Percentiles rank a stretch among this genome's conserved stretches.
These are phyloP conservation scores for Actinernus sp. DNA, from an alignment of 92 coral and sea anemone genomes.

Conservation along the genomic window DNA sequence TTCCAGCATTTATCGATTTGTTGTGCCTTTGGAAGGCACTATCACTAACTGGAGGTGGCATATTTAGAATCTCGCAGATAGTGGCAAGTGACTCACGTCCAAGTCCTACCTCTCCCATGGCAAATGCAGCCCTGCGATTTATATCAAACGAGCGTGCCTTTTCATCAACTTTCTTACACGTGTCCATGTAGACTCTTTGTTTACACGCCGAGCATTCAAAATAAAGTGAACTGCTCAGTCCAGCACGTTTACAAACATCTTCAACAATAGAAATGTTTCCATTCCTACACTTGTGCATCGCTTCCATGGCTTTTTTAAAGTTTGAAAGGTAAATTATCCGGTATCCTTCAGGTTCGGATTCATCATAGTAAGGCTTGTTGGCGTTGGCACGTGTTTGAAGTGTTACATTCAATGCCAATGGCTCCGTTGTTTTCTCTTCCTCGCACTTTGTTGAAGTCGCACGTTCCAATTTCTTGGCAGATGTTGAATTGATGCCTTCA, in stretches of 20 bases:
- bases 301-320: slow-evolving; percentile 10
- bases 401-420: too few species aligned
- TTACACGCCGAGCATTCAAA: slow-evolving; percentile 27
- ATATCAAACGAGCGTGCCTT: slow-evolving; percentile 28
- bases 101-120: slow-evolving; percentile 38
- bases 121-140: slow-evolving; percentile 30
- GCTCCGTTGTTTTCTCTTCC: too few species aligned
- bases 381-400: too few species aligned
- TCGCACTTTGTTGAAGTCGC: too few species aligned
- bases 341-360: slow-evolving; percentile 6
- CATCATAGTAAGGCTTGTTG: slow-evolving; percentile 2
- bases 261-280: slow-evolving; percentile 16
- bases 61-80: slow-evolving; percentile 26
- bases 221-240: slow-evolving; percentile 24
- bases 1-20: slow-evolving; percentile 16
- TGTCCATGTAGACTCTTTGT: slow-evolving; percentile 32
- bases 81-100: slow-evolving; percentile 48
- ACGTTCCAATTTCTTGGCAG: too few species aligned
- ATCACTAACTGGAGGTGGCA: slow-evolving; percentile 27
- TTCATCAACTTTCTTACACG: slow-evolving; percentile 4
- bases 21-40: slow-evolving; percentile 34
- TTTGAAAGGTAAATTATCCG: slow-evolving; percentile 10
- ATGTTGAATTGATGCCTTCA: too few species aligned
- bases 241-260: slow-evolving; percentile 35
- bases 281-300: slow-evolving; percentile 27